Evolutionary conservation across 2,888 invertebrate species (phyloP).

Genomic region (Craniophora ligustri): DNA sequence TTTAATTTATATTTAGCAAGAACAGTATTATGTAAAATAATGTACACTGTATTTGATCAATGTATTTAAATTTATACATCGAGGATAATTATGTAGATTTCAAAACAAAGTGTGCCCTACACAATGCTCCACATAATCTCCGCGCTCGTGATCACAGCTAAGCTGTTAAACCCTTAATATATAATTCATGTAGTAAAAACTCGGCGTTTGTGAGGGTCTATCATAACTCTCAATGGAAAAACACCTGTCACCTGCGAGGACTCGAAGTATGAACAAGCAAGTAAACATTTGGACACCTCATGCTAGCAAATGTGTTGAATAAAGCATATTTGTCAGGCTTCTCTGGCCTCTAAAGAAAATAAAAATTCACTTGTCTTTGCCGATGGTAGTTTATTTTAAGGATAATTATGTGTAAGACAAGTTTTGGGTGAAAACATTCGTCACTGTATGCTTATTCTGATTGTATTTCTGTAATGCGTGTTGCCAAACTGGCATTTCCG

Average conservation of each 20-base stretch:
- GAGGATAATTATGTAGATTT: too few relatives aligned
- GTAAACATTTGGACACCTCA: conserved; percentile 39
- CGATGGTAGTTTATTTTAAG: too few relatives aligned
- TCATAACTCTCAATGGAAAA: conserved; percentile 55
- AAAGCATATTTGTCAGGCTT: conserved; percentile 29
- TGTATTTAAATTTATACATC: too few relatives aligned
- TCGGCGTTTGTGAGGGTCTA: conserved; percentile 50
- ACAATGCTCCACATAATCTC: conserved; percentile 42
- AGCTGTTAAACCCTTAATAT: conserved; percentile 53
- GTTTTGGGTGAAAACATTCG: not conserved
- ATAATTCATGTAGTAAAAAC: conserved; percentile 66
- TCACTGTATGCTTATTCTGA: too few relatives aligned
- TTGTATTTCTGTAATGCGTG: not conserved
- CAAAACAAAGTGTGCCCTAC: too few relatives aligned
- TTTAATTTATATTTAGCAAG: conserved; percentile 2
- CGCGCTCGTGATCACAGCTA: conserved; percentile 42
- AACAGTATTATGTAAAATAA: too few relatives aligned
- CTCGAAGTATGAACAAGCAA: conserved; percentile 28
- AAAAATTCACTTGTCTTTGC: conserved; percentile 12
- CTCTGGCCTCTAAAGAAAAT: conserved; percentile 11
- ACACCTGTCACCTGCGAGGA: conserved; percentile 60
- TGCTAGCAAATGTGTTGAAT: conserved; percentile 19
- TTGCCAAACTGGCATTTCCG: too few relatives aligned
- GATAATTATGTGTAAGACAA: not conserved
- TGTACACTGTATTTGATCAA: not conserved